phyloP scores from a whole-genome alignment of 2,888 invertebrate genomes.

The Eristalis arbustorum region DNA sequence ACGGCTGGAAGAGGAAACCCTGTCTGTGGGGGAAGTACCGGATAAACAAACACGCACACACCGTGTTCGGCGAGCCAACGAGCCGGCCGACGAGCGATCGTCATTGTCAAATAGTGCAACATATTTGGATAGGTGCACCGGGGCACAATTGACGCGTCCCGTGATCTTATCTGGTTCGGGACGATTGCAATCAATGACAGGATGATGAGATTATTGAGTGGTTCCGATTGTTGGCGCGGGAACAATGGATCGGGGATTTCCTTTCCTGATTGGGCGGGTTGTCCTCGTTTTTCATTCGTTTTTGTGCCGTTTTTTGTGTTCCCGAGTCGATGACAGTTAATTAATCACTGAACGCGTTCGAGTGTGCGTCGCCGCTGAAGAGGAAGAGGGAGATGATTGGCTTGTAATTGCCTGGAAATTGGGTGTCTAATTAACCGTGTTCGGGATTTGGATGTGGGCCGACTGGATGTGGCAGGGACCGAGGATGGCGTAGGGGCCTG shows the following conservation, averaged over 20 bases:
- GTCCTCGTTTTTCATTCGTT: neutral
- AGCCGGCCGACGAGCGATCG: constrained; percentile 32
- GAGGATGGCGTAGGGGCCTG: neutral
- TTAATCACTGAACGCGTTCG: constrained; percentile 57
- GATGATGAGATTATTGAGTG: constrained; percentile 62
- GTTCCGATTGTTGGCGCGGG: constrained; percentile 58
- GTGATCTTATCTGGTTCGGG: constrained; percentile 52
- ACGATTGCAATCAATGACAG: constrained; percentile 53
- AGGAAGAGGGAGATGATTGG: constrained; percentile 29
- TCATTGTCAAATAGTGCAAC: constrained; percentile 62
- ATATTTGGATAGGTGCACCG: constrained; percentile 51
- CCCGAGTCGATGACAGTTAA: constrained; percentile 66
- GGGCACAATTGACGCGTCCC: neutral
- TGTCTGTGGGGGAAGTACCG: constrained; percentile 56
- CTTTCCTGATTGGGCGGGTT: constrained; percentile 62
- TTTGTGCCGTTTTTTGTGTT: constrained; percentile 27
- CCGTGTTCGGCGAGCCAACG: neutral
- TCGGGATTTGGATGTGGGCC: neutral
- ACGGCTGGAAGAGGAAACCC: constrained; percentile 23
- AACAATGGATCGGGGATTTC: constrained; percentile 59
- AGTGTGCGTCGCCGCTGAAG: neutral
- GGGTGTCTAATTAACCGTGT: constrained; percentile 48
- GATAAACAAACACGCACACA: constrained; percentile 64
- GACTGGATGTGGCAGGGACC: neutral
- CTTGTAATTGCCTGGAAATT: constrained; percentile 56